Conservation (phyloP, 2,888 invertebrate genomes). For the Protophormia terraenovae region DNA sequence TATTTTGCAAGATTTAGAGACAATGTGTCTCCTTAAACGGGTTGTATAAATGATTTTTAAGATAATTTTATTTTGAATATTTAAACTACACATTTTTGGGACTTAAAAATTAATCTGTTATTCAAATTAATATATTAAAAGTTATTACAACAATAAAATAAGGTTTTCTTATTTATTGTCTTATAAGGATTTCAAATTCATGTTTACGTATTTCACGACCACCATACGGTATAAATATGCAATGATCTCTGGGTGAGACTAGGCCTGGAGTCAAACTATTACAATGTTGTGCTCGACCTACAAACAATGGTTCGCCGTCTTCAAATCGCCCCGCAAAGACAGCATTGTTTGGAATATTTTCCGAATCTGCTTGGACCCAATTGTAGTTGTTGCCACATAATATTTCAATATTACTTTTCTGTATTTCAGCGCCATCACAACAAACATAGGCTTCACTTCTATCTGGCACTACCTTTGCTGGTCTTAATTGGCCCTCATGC, state of each 20-base stretch:
- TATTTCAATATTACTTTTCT: slow-evolving; percentile 82
- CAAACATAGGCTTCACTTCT: slow-evolving; percentile 83
- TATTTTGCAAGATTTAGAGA: too few species aligned
- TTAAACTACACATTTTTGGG: too few species aligned
- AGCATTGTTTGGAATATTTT: slow-evolving; percentile 83
- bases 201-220: slow-evolving; percentile 81
- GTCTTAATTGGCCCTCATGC: slow-evolving; percentile 84
- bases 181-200: slow-evolving; percentile 80
- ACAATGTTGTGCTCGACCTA: slow-evolving; percentile 83
- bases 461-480: slow-evolving; percentile 84
- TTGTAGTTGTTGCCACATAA: slow-evolving; percentile 82
- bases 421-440: slow-evolving; percentile 83
- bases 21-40: too few species aligned
- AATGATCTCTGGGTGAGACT: slow-evolving; percentile 82
- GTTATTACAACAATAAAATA: too few species aligned
- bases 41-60: too few species aligned
- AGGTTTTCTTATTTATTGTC: too few species aligned
- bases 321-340: slow-evolving; percentile 78
- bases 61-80: too few species aligned
- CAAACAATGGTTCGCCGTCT: slow-evolving; percentile 82
- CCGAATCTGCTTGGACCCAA: slow-evolving; percentile 81
- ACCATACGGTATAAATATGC: slow-evolving; percentile 81
- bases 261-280: slow-evolving; percentile 84
- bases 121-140: too few species aligned
- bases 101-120: too few species aligned